Percentiles rank a stretch among this genome's conserved stretches.
phyloP scores from a whole-genome alignment of 2,797 vertebrate species.

The Ataeniobius toweri region DNA sequence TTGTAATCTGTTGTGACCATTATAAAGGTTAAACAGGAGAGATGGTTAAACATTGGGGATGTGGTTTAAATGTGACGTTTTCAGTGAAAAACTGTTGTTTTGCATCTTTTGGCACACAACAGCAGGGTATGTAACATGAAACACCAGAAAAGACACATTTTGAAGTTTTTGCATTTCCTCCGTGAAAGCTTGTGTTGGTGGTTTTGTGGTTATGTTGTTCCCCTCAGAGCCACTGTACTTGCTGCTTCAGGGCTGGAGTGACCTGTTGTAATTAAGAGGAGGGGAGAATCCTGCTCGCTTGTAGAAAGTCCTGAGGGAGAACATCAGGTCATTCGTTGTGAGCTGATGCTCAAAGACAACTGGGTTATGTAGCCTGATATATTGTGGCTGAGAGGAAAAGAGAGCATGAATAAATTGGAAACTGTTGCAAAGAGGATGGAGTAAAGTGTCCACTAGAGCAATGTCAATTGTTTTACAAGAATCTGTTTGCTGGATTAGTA shows the following conservation, averaged over 20 bases:
- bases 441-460: background rate
- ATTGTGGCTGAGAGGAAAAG: background rate
- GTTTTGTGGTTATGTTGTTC: background rate
- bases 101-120: background rate
- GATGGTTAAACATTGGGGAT: background rate
- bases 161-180: background rate
- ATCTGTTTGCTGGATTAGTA: background rate
- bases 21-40: background rate
- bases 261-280: slow-evolving; percentile 7
- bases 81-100: background rate
- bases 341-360: slow-evolving; percentile 1
- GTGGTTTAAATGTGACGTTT: background rate
- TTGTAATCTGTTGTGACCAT: background rate
- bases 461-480: background rate
- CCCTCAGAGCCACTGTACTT: background rate
- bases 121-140: background rate
- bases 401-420: background rate
- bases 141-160: background rate
- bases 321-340: slow-evolving; percentile 15
- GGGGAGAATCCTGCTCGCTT: background rate
- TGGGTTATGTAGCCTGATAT: background rate
- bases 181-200: background rate
- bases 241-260: slow-evolving; percentile 3
- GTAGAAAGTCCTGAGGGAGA: slow-evolving; percentile 5
- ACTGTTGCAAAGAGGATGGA: background rate